phyloP scores from a whole-genome alignment of 2,797 vertebrate species.

The Bryconaethiops microstoma region DNA sequence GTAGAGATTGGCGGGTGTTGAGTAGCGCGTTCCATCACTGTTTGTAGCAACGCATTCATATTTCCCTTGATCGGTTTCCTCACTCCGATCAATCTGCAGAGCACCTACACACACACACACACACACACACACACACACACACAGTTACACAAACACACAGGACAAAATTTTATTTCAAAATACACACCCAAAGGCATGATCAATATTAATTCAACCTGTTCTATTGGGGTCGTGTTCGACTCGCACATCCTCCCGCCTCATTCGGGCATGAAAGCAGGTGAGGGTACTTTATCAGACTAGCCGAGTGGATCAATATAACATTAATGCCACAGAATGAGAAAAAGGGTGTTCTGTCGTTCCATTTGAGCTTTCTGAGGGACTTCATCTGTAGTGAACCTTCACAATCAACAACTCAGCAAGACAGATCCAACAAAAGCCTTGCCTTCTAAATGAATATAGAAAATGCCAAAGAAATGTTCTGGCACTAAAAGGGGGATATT shows the following conservation, averaged over 20 bases:
- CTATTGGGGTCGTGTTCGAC: not conserved
- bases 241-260: not conserved
- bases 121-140: conserved; percentile 56
- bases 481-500: not conserved
- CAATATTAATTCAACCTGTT: not conserved
- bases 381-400: not conserved
- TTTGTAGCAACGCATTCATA: conserved; percentile 99
- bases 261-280: not conserved
- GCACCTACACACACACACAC: conserved; percentile 82
- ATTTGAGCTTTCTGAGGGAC: not conserved
- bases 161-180: conserved; percentile 9
- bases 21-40: conserved; percentile 97
- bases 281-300: conserved; percentile 1
- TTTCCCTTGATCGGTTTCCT: conserved; percentile 99
- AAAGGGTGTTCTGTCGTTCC: not conserved
- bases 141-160: conserved; percentile 29
- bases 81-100: conserved; percentile 98
- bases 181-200: not conserved
- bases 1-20: conserved; percentile 97
- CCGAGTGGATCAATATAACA: not conserved
- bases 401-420: not conserved
- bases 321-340: not conserved
- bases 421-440: not conserved
- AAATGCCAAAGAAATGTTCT: not conserved
- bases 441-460: not conserved